Percentiles rank a stretch among this genome's conserved stretches.
phyloP scores from a whole-genome alignment of 1,140 invertebrate species.

The Mactra quadrangularis region DNA sequence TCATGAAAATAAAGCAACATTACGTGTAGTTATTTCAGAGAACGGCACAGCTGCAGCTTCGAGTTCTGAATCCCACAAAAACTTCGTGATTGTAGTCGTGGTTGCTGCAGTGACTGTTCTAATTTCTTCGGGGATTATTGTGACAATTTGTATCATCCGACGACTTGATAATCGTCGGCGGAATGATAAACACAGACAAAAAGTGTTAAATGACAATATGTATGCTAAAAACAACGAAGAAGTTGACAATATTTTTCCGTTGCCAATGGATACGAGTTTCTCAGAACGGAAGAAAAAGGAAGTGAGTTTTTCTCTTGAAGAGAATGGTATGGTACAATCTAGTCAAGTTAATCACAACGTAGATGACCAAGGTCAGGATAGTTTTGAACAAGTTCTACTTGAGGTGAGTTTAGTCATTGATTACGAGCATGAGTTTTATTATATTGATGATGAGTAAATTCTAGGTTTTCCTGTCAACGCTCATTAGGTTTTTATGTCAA shows the following conservation, averaged over 20 bases:
- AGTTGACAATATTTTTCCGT: slow-evolving; percentile 45
- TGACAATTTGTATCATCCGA: slow-evolving; percentile 59
- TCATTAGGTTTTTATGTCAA: background rate
- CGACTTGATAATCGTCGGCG: slow-evolving; percentile 28
- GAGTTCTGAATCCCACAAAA: slow-evolving; percentile 17
- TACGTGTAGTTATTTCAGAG: slow-evolving; percentile 37
- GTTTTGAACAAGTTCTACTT: slow-evolving; percentile 51
- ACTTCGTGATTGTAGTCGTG: slow-evolving; percentile 54
- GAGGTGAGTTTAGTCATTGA: slow-evolving; percentile 32
- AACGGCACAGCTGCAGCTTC: slow-evolving; percentile 17
- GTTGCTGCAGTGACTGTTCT: slow-evolving; percentile 41
- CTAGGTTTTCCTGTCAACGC: background rate
- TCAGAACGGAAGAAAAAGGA: slow-evolving; percentile 47
- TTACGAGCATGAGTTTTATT: background rate
- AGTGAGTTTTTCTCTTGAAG: slow-evolving; percentile 50
- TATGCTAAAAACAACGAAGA: slow-evolving; percentile 50
- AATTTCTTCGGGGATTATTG: slow-evolving; percentile 52
- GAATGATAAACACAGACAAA: slow-evolving; percentile 37
- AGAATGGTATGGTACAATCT: slow-evolving; percentile 18
- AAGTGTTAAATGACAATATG: slow-evolving; percentile 48
- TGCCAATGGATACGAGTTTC: slow-evolving; percentile 27
- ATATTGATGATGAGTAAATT: background rate
- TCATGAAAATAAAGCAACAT: background rate
- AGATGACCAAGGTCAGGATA: slow-evolving; percentile 40
- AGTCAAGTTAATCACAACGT: slow-evolving; percentile 9